These are phyloP conservation scores for Diorhabda sublineata DNA, from an alignment of 1,140 invertebrate species.

Conservation along the genomic window DNA sequence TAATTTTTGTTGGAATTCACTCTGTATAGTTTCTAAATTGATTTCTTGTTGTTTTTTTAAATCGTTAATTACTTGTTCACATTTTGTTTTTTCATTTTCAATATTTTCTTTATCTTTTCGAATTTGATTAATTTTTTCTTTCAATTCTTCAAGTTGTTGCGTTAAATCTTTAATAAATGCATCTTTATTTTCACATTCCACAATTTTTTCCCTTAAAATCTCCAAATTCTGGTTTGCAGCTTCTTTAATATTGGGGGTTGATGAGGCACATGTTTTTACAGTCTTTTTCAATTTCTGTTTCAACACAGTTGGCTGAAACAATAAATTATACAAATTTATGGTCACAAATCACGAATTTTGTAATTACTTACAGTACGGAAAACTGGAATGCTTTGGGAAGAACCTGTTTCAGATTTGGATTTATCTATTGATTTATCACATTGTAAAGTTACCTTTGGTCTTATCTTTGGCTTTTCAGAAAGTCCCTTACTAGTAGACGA, in stretches of 20 bases:
- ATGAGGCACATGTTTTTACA: conserved; percentile 24
- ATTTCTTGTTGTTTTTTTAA: conserved; percentile 28
- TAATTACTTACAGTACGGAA: conserved; percentile 42
- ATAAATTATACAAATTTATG: background rate
- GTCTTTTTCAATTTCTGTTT: conserved; percentile 34
- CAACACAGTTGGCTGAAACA: conserved; percentile 38
- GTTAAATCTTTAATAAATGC: conserved; percentile 41
- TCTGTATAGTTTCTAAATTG: conserved; percentile 18
- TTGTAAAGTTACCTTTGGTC: conserved; percentile 21
- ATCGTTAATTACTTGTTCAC: conserved; percentile 42
- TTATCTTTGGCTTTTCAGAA: conserved; percentile 32
- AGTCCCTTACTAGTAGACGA: conserved; percentile 34
- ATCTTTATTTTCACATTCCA: conserved; percentile 45
- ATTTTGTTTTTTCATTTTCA: conserved; percentile 45
- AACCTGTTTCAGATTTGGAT: conserved; percentile 34
- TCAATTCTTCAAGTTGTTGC: conserved; percentile 43
- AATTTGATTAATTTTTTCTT: conserved; percentile 29
- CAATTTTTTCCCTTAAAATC: conserved; percentile 42
- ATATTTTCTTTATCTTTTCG: conserved; percentile 43
- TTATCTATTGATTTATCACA: conserved; percentile 19
- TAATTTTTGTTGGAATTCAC: conserved; percentile 24
- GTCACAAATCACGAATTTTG: background rate
- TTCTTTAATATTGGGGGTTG: conserved; percentile 22
- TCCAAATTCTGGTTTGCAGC: conserved; percentile 27
- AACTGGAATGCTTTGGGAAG: conserved; percentile 34